These are phyloP conservation scores for Grus americana DNA, from an alignment of 2,113 vertebrate genomes.

Conservation along the genomic window DNA sequence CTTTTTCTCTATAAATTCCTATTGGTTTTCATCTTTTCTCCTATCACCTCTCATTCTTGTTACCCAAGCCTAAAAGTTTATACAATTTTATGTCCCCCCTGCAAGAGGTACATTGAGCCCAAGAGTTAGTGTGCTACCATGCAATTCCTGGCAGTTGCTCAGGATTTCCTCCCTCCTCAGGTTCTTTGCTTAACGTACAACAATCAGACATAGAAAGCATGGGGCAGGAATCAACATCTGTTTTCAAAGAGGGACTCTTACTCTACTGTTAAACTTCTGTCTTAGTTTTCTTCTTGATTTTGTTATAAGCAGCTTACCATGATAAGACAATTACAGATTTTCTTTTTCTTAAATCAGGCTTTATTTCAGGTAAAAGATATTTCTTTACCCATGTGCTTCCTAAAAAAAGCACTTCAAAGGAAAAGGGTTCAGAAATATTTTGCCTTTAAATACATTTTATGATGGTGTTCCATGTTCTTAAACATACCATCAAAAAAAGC, in stretches of 20 bases:
- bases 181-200: neutral
- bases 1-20: neutral
- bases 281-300: neutral
- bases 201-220: neutral
- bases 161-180: neutral
- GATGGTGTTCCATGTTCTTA: neutral
- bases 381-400: neutral
- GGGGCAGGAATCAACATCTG: neutral
- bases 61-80: neutral
- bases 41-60: neutral
- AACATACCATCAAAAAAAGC: neutral
- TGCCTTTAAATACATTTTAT: neutral
- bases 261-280: neutral
- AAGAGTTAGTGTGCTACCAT: neutral
- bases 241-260: neutral
- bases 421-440: neutral
- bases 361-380: neutral
- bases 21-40: neutral
- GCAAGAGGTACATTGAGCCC: neutral
- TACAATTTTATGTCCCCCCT: fast-evolving
- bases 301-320: neutral
- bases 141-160: neutral
- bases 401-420: neutral
- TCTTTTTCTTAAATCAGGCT: neutral
- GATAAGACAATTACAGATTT: neutral